Evolutionary conservation across 2,888 invertebrate species (phyloP).

Genomic region (Zygothrica quintamaculata): DNA sequence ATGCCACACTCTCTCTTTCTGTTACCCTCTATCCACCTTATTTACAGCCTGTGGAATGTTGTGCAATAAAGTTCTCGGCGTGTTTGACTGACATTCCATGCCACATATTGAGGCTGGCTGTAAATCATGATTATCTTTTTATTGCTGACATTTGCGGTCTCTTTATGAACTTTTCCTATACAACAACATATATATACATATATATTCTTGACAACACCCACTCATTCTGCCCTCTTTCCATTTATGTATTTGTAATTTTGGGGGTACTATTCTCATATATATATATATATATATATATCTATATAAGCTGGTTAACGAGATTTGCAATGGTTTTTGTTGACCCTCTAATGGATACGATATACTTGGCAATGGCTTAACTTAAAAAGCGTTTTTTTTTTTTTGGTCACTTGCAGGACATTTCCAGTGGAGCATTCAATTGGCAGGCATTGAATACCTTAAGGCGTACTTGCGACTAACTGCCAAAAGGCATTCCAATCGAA

Average conservation of each 20-base stretch:
- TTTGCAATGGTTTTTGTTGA: slow-evolving; percentile 63
- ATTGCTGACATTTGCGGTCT: slow-evolving; percentile 62
- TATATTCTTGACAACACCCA: neutral
- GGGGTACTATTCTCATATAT: neutral
- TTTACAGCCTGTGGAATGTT: slow-evolving; percentile 33
- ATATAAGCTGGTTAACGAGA: slow-evolving; percentile 59
- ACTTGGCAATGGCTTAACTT: slow-evolving; percentile 26
- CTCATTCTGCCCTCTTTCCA: neutral
- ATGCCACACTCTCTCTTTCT: neutral
- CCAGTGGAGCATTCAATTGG: neutral
- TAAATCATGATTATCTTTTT: slow-evolving; percentile 71
- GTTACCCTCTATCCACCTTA: neutral
- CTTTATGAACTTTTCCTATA: slow-evolving; percentile 53
- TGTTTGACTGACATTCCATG: slow-evolving; percentile 59
- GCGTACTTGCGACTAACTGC: slow-evolving; percentile 29
- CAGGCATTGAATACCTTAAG: slow-evolving; percentile 53
- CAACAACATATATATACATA: too few species aligned
- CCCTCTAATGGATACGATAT: slow-evolving; percentile 54
- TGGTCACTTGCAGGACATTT: slow-evolving; percentile 25
- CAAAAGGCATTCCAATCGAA: slow-evolving; percentile 72
- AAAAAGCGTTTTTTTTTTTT: slow-evolving; percentile 13
- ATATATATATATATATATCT: neutral
- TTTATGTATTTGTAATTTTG: too few species aligned
- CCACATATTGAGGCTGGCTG: slow-evolving; percentile 56
- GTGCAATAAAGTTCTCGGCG: slow-evolving; percentile 56